Evolutionary conservation across 1,140 invertebrate genomes (phyloP).

Genomic region (Drosophila ohnishii): DNA sequence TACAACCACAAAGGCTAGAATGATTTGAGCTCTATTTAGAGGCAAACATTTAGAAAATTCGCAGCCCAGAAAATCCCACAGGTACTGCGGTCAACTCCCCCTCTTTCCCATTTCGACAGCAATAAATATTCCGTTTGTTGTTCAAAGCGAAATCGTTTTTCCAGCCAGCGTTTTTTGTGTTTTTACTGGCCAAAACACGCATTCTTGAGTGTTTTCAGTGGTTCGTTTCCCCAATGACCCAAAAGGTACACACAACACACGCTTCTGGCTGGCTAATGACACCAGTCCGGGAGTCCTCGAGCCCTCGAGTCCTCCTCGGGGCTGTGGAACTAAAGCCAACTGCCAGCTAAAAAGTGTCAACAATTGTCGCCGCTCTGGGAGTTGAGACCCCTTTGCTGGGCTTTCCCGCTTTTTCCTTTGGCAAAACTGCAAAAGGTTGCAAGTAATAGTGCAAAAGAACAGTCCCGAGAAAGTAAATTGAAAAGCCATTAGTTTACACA

Average conservation of each 20-base stretch:
- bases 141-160: conserved; percentile 55
- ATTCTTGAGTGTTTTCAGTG: conserved; percentile 12
- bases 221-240: conserved; percentile 32
- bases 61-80: not conserved
- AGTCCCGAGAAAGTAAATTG: conserved; percentile 32
- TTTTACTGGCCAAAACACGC: conserved; percentile 8
- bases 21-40: conserved; percentile 18
- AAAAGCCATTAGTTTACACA: conserved; percentile 7
- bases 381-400: not conserved
- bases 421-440: conserved; percentile 18
- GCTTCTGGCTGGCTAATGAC: conserved; percentile 45
- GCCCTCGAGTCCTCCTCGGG: conserved; percentile 5
- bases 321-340: conserved; percentile 14
- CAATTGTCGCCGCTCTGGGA: conserved; percentile 27
- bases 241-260: conserved; percentile 18
- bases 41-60: conserved; percentile 20
- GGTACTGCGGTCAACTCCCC: not conserved
- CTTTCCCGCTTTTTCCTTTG: not conserved
- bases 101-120: conserved; percentile 16
- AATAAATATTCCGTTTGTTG: conserved; percentile 70
- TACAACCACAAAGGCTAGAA: conserved; percentile 25
- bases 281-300: conserved; percentile 2
- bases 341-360: conserved; percentile 37
- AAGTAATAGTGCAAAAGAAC: conserved; percentile 5
- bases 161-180: not conserved